Percentiles rank a stretch among this genome's conserved stretches.
Conservation (phyloP, 2,888 invertebrate genomes). For the Pilophorus perplexus region DNA sequence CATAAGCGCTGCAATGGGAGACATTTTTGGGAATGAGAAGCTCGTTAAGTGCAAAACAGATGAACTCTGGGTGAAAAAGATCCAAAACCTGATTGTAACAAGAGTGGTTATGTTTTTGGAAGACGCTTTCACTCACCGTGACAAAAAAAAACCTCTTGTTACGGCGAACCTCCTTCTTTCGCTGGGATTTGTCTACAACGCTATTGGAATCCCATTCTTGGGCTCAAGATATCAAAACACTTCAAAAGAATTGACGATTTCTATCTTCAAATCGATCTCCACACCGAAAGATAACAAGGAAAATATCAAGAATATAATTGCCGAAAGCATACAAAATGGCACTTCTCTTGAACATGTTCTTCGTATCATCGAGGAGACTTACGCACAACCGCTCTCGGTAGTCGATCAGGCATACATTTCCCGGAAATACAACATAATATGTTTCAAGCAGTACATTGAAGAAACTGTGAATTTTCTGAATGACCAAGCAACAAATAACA, state of each 20-base stretch:
- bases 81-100: no score
- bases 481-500: background rate
- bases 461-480: background rate
- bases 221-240: background rate
- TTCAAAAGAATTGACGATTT: background rate
- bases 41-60: no score
- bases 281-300: background rate
- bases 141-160: background rate
- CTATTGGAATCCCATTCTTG: background rate
- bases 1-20: no score
- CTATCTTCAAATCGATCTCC: background rate
- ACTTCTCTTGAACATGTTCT: background rate
- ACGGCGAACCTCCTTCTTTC: background rate
- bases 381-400: background rate
- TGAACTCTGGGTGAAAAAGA: no score
- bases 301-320: background rate
- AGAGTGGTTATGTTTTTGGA: background rate
- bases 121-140: background rate
- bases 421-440: slow-evolving; percentile 2
- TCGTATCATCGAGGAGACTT: background rate
- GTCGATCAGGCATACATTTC: slow-evolving; percentile 1
- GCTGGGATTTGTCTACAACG: background rate
- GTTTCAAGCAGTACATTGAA: background rate
- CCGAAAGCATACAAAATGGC: background rate
- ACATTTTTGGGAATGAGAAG: no score